Percentiles rank a stretch among this genome's conserved stretches.
phyloP scores from a whole-genome alignment of 1,140 invertebrate genomes.

The Drosophila quadrilineata region DNA sequence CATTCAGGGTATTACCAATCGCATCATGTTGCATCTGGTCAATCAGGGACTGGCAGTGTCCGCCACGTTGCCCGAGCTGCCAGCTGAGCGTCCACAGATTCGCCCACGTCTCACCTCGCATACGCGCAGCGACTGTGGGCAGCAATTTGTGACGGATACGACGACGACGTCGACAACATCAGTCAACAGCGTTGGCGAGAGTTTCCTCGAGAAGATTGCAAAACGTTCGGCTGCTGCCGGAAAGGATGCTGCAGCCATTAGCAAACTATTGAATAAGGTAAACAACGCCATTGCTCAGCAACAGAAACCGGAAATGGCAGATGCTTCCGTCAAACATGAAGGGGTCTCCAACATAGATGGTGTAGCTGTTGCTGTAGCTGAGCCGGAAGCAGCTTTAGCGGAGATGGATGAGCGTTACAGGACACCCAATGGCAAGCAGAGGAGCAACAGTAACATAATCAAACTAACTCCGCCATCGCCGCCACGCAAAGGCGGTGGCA shows the following conservation, averaged over 20 bases:
- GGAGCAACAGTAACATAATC: neutral
- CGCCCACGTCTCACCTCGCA: constrained; percentile 59
- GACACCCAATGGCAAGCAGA: neutral
- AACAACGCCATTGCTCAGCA: constrained; percentile 56
- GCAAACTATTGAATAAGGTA: constrained; percentile 63
- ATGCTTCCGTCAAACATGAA: neutral
- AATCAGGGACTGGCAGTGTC: constrained; percentile 63
- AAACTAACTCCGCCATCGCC: constrained; percentile 37
- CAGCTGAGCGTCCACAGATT: constrained; percentile 70
- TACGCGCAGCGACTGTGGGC: constrained; percentile 47
- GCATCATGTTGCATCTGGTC: constrained; percentile 58
- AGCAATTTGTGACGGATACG: constrained; percentile 36
- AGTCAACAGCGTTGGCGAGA: constrained; percentile 44
- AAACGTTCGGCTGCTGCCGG: constrained; percentile 61
- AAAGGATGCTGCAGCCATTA: constrained; percentile 57
- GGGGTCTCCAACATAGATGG: neutral
- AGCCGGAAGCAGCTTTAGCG: neutral
- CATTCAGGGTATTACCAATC: constrained; percentile 56
- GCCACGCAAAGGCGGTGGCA: constrained; percentile 18
- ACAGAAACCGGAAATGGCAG: constrained; percentile 16
- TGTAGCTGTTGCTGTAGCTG: neutral
- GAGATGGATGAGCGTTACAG: no score
- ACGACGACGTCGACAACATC: neutral
- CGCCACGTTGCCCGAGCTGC: constrained; percentile 65
- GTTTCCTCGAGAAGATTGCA: constrained; percentile 71